Percentiles rank a stretch among this genome's conserved stretches.
Evolutionary conservation across 2,888 invertebrate genomes (phyloP).

Genomic region (Nowickia ferox): DNA sequence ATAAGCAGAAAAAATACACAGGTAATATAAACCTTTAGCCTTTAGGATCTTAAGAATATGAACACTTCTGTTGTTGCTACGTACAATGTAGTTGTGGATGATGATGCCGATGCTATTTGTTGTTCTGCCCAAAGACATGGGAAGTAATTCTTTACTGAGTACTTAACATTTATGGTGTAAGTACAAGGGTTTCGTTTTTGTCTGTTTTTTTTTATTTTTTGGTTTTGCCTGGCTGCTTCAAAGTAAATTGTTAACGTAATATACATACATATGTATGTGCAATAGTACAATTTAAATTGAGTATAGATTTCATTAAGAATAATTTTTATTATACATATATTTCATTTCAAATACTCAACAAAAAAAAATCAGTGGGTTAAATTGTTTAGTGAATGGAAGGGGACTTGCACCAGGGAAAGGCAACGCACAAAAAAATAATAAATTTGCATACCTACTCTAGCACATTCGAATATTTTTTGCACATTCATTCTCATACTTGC

Average conservation of each 20-base stretch:
- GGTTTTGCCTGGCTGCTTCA: conserved; percentile 18
- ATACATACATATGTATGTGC: background rate
- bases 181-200: conserved; percentile 25
- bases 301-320: conserved; percentile 44
- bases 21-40: conserved; percentile 70
- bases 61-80: conserved; percentile 35
- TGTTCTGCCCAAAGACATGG: conserved; percentile 35
- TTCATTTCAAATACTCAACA: conserved; percentile 32
- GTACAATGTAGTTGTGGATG: conserved; percentile 8
- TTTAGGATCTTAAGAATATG: conserved; percentile 50
- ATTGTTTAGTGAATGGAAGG: background rate
- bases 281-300: conserved; percentile 1
- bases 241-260: conserved; percentile 32
- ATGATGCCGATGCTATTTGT: conserved; percentile 16
- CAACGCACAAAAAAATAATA: no score
- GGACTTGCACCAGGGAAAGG: no score
- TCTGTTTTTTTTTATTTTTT: background rate
- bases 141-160: conserved; percentile 40
- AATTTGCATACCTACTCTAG: no score
- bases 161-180: conserved; percentile 32
- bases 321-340: conserved; percentile 9
- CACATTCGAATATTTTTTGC: no score
- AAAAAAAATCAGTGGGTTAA: conserved; percentile 30
- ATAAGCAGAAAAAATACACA: conserved; percentile 14
- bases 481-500: no score